Conservation (phyloP, 53 echinoderm and acorn worm genomes). For the Echinarachnius parma region DNA sequence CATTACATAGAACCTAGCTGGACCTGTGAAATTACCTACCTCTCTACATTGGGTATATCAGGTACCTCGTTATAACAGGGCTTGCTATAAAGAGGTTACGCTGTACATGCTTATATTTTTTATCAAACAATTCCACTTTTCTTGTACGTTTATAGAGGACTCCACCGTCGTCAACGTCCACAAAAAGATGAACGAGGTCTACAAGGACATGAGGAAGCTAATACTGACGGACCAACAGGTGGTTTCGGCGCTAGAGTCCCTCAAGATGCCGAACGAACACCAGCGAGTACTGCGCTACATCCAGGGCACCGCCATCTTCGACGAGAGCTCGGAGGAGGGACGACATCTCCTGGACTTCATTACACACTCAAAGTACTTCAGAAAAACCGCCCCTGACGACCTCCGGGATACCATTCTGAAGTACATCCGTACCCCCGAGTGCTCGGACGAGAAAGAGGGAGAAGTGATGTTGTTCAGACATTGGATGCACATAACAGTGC, state of each 20-base stretch:
- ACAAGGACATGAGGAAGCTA: neutral
- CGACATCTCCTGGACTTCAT: slow-evolving; percentile 42
- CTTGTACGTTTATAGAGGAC: too few species aligned
- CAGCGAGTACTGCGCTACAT: slow-evolving; percentile 8
- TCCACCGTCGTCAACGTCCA: slow-evolving; percentile 36
- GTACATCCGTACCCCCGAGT: slow-evolving; percentile 23
- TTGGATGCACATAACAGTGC: slow-evolving; percentile 21
- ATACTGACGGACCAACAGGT: slow-evolving; percentile 23
- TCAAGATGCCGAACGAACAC: slow-evolving; percentile 3
- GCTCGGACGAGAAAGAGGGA: slow-evolving; percentile 26
- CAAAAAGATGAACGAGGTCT: slow-evolving; percentile 20
- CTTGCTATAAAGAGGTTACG: too few species aligned
- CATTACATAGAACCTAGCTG: too few species aligned
- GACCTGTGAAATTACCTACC: too few species aligned
- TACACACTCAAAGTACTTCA: slow-evolving; percentile 37
- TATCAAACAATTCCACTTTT: too few species aligned
- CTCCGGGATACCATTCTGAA: slow-evolving; percentile 6
- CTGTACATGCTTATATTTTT: too few species aligned
- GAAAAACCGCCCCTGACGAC: slow-evolving; percentile 19
- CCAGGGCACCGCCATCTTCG: slow-evolving; percentile 26
- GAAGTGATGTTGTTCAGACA: slow-evolving; percentile 15
- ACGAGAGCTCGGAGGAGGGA: slow-evolving; percentile 16
- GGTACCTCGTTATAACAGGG: too few species aligned
- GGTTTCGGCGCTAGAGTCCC: neutral
- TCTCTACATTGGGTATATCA: too few species aligned